Percentiles rank a stretch among this genome's conserved stretches.
phyloP scores from a whole-genome alignment of 2,888 invertebrate species.

The Toxonevra muliebris region DNA sequence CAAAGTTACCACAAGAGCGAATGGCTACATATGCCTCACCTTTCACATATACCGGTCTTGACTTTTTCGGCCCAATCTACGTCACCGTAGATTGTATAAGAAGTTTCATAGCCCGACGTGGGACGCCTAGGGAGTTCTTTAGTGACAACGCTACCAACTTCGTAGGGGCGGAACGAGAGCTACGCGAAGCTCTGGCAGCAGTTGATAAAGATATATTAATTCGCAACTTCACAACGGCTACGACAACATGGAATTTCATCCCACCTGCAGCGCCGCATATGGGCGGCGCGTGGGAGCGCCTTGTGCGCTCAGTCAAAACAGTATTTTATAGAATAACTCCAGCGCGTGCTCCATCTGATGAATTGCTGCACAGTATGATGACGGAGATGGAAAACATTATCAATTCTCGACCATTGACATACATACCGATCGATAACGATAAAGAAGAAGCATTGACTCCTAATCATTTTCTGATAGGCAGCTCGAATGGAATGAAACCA shows the following conservation, averaged over 20 bases:
- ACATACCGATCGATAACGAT: slow-evolving; percentile 30
- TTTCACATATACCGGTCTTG: slow-evolving; percentile 32
- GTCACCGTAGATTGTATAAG: slow-evolving; percentile 25
- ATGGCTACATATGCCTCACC: slow-evolving; percentile 19
- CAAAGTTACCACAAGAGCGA: slow-evolving; percentile 27
- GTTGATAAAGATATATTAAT: slow-evolving; percentile 31
- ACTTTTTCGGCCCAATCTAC: slow-evolving; percentile 29
- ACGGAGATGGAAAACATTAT: not conserved
- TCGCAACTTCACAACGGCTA: slow-evolving; percentile 23
- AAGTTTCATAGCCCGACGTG: slow-evolving; percentile 34
- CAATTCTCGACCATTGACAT: slow-evolving; percentile 9
- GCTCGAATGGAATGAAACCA: slow-evolving; percentile 27
- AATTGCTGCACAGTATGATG: too few relatives aligned
- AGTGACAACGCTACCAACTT: slow-evolving; percentile 42
- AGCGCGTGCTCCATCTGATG: not conserved
- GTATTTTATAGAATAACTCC: slow-evolving; percentile 7
- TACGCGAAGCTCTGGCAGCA: slow-evolving; percentile 29
- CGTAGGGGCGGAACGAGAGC: slow-evolving; percentile 33
- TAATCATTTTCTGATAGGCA: slow-evolving; percentile 27
- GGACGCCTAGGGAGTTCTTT: slow-evolving; percentile 26
- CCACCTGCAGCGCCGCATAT: slow-evolving; percentile 36
- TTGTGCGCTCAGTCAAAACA: slow-evolving; percentile 24
- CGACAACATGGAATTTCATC: slow-evolving; percentile 35
- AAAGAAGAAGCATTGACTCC: slow-evolving; percentile 24
- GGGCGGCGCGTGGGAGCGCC: not conserved